These are phyloP conservation scores for Lacerta agilis DNA, from an alignment of 2,797 vertebrate genomes.

Conservation along the genomic window DNA sequence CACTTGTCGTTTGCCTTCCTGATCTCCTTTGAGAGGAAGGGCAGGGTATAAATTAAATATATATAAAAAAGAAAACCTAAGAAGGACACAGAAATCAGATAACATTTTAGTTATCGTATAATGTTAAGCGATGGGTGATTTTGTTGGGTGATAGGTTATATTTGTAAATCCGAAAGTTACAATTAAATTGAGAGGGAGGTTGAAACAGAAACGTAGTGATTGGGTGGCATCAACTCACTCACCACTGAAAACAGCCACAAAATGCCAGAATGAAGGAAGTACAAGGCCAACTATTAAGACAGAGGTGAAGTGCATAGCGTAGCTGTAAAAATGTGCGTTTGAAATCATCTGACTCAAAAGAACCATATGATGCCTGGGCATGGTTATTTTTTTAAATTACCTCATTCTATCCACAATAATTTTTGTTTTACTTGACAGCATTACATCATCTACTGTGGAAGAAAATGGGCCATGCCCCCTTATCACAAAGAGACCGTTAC, in stretches of 20 bases:
- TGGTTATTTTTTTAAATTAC: background rate
- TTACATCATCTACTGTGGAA: background rate
- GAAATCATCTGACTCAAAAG: background rate
- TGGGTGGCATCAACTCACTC: background rate
- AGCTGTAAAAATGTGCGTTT: background rate
- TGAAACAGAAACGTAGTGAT: background rate
- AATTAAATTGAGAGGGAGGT: too few species aligned
- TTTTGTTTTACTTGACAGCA: background rate
- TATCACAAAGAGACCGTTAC: background rate
- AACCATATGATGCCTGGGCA: background rate
- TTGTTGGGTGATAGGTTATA: too few species aligned
- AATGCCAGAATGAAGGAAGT: background rate
- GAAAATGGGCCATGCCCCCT: background rate
- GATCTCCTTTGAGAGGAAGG: too few species aligned
- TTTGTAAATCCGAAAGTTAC: too few species aligned
- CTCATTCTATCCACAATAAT: background rate
- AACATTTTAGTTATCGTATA: too few species aligned
- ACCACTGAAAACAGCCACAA: background rate
- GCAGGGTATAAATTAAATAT: too few species aligned
- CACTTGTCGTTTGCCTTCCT: too few species aligned
- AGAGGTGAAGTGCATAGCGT: background rate
- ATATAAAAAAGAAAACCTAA: too few species aligned
- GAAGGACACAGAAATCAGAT: too few species aligned
- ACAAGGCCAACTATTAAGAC: background rate
- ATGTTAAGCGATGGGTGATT: too few species aligned